Evolutionary conservation across 2,888 invertebrate genomes (phyloP).

Genomic region (Mayetiola destructor): DNA sequence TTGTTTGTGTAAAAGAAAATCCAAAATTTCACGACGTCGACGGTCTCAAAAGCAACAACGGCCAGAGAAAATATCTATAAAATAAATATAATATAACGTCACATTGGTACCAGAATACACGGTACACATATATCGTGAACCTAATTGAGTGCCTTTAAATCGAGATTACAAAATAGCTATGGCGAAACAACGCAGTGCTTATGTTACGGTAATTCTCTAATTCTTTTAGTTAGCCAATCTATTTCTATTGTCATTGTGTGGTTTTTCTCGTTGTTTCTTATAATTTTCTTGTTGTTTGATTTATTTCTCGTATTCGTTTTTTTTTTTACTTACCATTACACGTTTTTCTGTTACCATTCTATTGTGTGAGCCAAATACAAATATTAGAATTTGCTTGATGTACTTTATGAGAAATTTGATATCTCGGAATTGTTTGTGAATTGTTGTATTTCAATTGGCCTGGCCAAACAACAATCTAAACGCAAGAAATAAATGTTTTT

Average conservation of each 20-base stretch:
- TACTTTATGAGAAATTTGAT: too few species aligned
- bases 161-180: background rate
- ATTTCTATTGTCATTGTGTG: background rate
- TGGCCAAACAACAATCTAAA: too few species aligned
- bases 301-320: background rate
- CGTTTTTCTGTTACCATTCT: background rate
- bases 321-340: background rate
- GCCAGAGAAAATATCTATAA: background rate
- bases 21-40: background rate
- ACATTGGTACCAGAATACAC: background rate
- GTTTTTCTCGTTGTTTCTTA: background rate
- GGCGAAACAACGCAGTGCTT: constrained; percentile 4
- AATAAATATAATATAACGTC: background rate
- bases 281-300: background rate
- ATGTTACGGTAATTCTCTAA: constrained; percentile 5
- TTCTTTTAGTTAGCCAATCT: background rate
- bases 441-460: too few species aligned
- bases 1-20: background rate
- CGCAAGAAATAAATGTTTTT: too few species aligned
- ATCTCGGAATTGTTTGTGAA: too few species aligned
- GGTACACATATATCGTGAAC: too few species aligned
- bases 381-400: background rate
- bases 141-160: background rate
- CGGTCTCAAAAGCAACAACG: background rate
- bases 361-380: background rate